Evolutionary conservation across 1,140 invertebrate species (phyloP), one percentile per base, ranked within the genome.

Genomic region (Zaprionus camerounensis): DNA sequence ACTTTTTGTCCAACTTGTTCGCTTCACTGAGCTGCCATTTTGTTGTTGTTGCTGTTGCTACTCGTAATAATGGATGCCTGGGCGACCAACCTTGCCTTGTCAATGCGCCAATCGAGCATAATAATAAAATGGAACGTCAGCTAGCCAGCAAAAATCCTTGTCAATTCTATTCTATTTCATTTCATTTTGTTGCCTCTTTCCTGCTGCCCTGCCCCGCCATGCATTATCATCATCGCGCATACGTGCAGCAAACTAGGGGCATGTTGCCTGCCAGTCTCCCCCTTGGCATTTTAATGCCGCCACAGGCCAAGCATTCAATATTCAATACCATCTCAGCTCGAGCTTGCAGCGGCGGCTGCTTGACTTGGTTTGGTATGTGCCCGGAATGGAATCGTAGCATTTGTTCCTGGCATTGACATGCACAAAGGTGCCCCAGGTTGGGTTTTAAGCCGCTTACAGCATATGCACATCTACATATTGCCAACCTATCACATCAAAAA

Each of bases 231-330:
- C 6, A n/a, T 17, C 6, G 41, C 41, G 62, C 49, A 41, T 36
- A 63, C 73, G 65, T 77, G 51, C 71, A 72, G 28, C 13, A n/a
- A 49, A 22, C 38, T 6, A 51, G 56, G 55, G 55, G 66, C 59
- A 17, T 63, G 57, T 36, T 36, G 44, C 38, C 46, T 44, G 17
- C 46, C 51, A 28, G 56, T 57, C 49, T 51, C 59, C 62, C n/a
- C 46, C 22, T 46, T 57, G 24, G 26, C 49, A 59, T 71, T 68
- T 59, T 69, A 41, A 20, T 67, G 68, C 46, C 22, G 11, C 81
- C 68, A 36, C 81, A 67, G 64, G 81, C 64, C 59, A 70, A 72
- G 62, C 82, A 81, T 85, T 84, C 78, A 81, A 78, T 81, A 84
- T 74, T 75, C 81, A 82, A 80, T 79, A 82, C 81, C 20, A 5